phyloP scores from a whole-genome alignment of 2,888 invertebrate genomes.

The Eupithecia vulgata region DNA sequence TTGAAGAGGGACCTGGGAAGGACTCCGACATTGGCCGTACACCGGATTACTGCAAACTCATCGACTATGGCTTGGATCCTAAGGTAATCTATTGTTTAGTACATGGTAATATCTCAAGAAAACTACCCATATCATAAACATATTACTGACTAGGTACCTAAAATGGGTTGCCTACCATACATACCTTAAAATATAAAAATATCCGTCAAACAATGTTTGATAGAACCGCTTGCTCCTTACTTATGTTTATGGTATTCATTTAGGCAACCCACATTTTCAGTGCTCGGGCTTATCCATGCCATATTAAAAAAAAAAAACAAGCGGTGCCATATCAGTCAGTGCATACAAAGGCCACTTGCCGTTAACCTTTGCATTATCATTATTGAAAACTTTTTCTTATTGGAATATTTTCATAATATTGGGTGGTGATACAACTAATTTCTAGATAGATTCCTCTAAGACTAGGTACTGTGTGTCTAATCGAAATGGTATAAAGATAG shows the following conservation, averaged over 20 bases:
- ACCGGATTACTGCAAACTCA: slow-evolving; percentile 96
- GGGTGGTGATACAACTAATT: neutral
- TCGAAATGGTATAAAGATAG: neutral
- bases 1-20: slow-evolving; percentile 88
- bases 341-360: slow-evolving; percentile 51
- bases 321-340: slow-evolving; percentile 43
- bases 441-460: neutral
- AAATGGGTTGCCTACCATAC: neutral
- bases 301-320: too few relatives aligned
- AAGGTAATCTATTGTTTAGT: slow-evolving; percentile 84
- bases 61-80: slow-evolving; percentile 97
- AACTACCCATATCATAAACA: neutral
- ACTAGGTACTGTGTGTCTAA: neutral
- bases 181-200: neutral
- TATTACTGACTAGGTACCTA: neutral
- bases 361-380: slow-evolving; percentile 54
- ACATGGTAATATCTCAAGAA: neutral
- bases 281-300: neutral
- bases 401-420: neutral
- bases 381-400: slow-evolving; percentile 41
- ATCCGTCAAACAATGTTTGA: neutral
- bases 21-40: slow-evolving; percentile 89
- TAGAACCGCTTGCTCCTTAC: neutral
- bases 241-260: neutral
- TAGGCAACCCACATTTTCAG: neutral